Conservation (phyloP, 2,888 invertebrate genomes). For the Neoascia interrupta region DNA sequence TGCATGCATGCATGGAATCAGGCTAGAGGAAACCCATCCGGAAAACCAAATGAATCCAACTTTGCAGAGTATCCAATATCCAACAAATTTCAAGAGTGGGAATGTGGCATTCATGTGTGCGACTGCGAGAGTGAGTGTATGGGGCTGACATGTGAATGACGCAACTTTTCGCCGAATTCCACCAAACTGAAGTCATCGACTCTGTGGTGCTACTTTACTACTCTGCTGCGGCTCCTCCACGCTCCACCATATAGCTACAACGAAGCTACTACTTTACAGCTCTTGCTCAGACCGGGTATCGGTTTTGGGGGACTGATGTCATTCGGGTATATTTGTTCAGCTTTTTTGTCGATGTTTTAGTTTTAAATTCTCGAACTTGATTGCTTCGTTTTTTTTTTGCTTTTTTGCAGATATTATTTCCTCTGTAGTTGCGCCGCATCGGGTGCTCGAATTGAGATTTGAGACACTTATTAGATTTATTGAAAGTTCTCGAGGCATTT, state of each 20-base stretch:
- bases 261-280: not conserved
- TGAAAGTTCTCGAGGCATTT: conserved; percentile 29
- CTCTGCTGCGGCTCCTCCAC: not conserved
- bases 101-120: not conserved
- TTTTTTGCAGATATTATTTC: not conserved
- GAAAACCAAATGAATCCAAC: conserved; percentile 39
- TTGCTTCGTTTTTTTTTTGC: conserved; percentile 40
- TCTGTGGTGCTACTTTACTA: conserved; percentile 2
- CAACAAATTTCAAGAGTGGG: conserved; percentile 44
- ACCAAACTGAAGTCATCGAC: conserved; percentile 68
- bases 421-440: not conserved
- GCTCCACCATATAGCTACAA: conserved; percentile 1
- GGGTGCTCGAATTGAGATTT: conserved; percentile 40
- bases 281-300: conserved; percentile 17
- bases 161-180: conserved; percentile 68
- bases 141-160: conserved; percentile 50
- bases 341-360: conserved; percentile 41
- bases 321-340: conserved; percentile 62
- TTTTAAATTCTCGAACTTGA: conserved; percentile 59
- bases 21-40: not conserved
- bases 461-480: conserved; percentile 65
- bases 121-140: not conserved
- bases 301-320: conserved; percentile 50
- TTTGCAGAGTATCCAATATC: conserved; percentile 44
- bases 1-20: conserved; percentile 44